Evolutionary conservation across 1,140 invertebrate genomes (phyloP).

Genomic region (Whitmania pigra): DNA sequence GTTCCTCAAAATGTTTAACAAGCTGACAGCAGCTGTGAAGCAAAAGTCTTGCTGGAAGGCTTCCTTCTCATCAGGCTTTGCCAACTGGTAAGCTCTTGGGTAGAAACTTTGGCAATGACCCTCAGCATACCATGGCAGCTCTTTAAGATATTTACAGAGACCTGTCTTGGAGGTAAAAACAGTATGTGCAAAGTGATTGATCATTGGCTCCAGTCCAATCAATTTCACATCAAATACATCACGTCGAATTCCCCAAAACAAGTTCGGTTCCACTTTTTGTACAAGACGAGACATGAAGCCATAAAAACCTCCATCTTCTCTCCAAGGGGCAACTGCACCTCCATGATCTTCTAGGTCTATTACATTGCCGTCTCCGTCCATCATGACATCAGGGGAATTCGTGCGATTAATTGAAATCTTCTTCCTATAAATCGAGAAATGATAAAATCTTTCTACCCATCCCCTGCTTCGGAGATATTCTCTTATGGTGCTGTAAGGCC

Average conservation of each 20-base stretch:
- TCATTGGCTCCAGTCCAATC: conserved; percentile 53
- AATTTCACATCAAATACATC: conserved; percentile 61
- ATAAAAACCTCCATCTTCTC: conserved; percentile 43
- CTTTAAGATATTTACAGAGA: conserved; percentile 7
- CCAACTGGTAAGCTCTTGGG: conserved; percentile 61
- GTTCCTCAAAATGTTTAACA: conserved; percentile 3
- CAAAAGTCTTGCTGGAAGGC: conserved; percentile 49
- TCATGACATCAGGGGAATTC: conserved; percentile 33
- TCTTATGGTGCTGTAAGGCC: conserved; percentile 45
- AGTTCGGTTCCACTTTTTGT: conserved; percentile 53
- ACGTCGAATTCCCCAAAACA: conserved; percentile 72
- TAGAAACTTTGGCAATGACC: conserved; percentile 65
- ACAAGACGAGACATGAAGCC: conserved; percentile 44
- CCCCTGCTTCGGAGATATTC: conserved; percentile 43
- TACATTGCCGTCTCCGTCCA: conserved; percentile 21
- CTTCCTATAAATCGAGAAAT: conserved; percentile 24
- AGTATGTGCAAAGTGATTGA: conserved; percentile 65
- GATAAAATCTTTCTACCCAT: conserved; percentile 41
- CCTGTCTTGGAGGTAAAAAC: conserved; percentile 70
- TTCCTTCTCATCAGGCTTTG: conserved; percentile 66
- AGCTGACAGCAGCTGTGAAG: conserved; percentile 1
- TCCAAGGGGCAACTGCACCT: conserved; percentile 40
- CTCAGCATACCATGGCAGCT: conserved; percentile 66
- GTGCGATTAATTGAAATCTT: conserved; percentile 36
- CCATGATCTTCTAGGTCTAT: conserved; percentile 29